A percentile compares a stretch with the other conserved stretches of the same genome.
phyloP scores from a whole-genome alignment of 2,888 invertebrate genomes.

The Netelia fuscicornis region DNA sequence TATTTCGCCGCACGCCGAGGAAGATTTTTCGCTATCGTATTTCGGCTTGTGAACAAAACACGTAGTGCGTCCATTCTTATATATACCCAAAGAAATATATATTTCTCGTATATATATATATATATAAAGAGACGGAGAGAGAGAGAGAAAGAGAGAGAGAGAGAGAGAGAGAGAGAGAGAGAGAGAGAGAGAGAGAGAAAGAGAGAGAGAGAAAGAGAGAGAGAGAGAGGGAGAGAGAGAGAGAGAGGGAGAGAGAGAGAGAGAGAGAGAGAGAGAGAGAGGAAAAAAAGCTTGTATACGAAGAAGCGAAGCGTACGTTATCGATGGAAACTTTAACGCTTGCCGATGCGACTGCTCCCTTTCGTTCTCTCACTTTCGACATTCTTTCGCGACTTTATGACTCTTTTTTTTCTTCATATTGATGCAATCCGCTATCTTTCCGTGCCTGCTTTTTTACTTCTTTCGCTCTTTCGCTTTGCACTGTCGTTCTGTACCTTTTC shows the following conservation, averaged over 20 bases:
- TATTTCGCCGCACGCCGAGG: constrained; percentile 29
- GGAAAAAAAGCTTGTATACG: not conserved
- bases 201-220: no score
- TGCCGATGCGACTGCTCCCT: constrained; percentile 37
- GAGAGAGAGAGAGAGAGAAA: no score
- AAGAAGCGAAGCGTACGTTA: constrained; percentile 41
- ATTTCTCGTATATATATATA: constrained; percentile 9
- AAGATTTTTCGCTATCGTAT: constrained; percentile 53
- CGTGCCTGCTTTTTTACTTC: constrained; percentile 14
- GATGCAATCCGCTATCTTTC: constrained; percentile 52
- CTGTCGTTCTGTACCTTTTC: constrained; percentile 52
- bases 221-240: no score
- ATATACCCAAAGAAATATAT: not conserved
- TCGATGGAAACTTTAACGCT: constrained; percentile 64
- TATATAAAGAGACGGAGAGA: not conserved
- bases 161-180: no score
- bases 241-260: no score
- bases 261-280: no score
- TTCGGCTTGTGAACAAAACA: constrained; percentile 38
- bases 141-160: no score
- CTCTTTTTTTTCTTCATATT: constrained; percentile 59
- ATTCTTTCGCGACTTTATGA: constrained; percentile 57
- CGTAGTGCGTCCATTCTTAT: not conserved
- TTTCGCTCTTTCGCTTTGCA: constrained; percentile 49
- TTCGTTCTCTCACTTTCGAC: constrained; percentile 1